A percentile compares a stretch with the other conserved stretches of the same genome.
These are phyloP conservation scores for Pseudococcus longispinus DNA, from an alignment of 2,888 invertebrate genomes.

Conservation along the genomic window DNA sequence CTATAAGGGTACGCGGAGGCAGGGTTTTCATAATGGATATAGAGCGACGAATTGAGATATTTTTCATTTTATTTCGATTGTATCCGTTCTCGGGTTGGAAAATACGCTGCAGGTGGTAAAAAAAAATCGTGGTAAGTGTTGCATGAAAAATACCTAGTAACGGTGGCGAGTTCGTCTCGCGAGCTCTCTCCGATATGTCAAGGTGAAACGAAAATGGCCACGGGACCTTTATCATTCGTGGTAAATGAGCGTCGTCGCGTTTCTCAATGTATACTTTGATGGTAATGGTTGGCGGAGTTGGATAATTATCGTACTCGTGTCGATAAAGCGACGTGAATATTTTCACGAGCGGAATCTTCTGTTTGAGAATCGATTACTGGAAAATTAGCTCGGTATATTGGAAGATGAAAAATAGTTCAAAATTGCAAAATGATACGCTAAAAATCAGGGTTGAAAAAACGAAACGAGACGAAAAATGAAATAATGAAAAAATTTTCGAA, in stretches of 20 bases:
- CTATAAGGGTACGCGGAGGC: neutral
- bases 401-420: too few relatives aligned
- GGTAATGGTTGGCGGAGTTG: neutral
- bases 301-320: neutral
- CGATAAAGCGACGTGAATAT: neutral
- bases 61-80: constrained; percentile 26
- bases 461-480: too few relatives aligned
- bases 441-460: too few relatives aligned
- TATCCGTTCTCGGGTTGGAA: neutral
- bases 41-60: neutral
- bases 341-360: neutral
- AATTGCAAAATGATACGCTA: too few relatives aligned
- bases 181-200: constrained; percentile 9
- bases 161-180: neutral
- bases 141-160: neutral
- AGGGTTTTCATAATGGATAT: neutral
- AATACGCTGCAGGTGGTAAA: neutral
- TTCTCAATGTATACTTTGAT: neutral
- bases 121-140: constrained; percentile 18
- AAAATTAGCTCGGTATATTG: too few relatives aligned
- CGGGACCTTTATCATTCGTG: neutral
- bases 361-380: neutral
- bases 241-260: neutral
- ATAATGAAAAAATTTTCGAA: too few relatives aligned
- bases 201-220: constrained; percentile 16